Percentiles rank a stretch among this genome's conserved stretches.
These are phyloP conservation scores for Embidobia sp. DNA, from an alignment of 2,888 invertebrate genomes.

Conservation along the genomic window DNA sequence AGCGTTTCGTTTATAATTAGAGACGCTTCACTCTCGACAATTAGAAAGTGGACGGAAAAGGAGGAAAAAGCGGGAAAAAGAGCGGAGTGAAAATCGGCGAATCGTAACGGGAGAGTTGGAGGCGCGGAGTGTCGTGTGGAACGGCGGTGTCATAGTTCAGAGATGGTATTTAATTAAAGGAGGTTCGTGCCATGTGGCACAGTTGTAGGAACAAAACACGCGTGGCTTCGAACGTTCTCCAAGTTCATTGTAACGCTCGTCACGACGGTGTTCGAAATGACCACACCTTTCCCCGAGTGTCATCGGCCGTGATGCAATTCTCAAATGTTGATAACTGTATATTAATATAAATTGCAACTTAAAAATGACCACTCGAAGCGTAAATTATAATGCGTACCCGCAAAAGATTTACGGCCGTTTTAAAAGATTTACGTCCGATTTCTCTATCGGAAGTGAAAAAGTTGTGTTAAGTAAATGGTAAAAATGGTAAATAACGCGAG, in stretches of 20 bases:
- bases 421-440: too few relatives aligned
- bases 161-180: constrained; percentile 42
- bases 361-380: too few relatives aligned
- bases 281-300: constrained; percentile 55
- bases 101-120: neutral
- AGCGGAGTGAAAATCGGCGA: too few relatives aligned
- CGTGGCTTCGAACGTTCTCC: constrained; percentile 35
- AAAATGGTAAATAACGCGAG: too few relatives aligned
- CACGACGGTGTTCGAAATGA: constrained; percentile 36
- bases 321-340: constrained; percentile 34
- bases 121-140: neutral
- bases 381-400: too few relatives aligned
- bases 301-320: constrained; percentile 43
- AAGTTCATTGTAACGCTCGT: constrained; percentile 58
- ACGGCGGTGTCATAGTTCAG: constrained; percentile 46
- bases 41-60: neutral
- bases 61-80: neutral
- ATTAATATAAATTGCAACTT: too few relatives aligned
- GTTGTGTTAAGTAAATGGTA: too few relatives aligned
- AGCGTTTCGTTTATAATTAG: neutral
- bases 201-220: constrained; percentile 26
- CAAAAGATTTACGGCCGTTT: too few relatives aligned
- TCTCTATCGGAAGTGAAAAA: too few relatives aligned
- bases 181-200: constrained; percentile 23
- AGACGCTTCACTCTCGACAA: neutral